Evolutionary conservation across 2,797 vertebrate species (phyloP), one percentile per base, ranked within the genome.

Genomic region (Halcyon chelicuti): DNA sequence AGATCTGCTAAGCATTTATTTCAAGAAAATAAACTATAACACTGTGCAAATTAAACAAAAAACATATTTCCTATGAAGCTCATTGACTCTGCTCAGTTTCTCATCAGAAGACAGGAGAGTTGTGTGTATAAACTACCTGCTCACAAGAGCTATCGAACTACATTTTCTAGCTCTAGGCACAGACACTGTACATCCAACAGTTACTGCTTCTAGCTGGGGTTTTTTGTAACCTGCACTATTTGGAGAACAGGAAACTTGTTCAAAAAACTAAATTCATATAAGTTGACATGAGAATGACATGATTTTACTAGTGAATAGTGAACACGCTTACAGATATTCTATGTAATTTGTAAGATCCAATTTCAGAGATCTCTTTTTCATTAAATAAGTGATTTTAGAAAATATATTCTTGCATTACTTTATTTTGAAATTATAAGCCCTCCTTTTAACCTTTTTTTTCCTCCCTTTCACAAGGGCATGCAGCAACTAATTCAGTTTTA

Each of bases 391-490:
- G 19, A 68, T 74, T 79, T 8, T 90, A 92, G 28, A 75, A 76
- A 85, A 88, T 66, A 83, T 70, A 94, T 39, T 83, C 37, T 88
- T 90, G 88, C 75, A 81, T 78, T 96, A 95, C 25, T 95, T 96
- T 91, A 86, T 60, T 96, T 93, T 71, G 35, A 96, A 96, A 97
- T 86, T 26, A 25, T 49, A 71, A 95, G 93, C 44, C 88, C 74
- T 96, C 88, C 94, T 97, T 96, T 95, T 98, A 97, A 98, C 90
- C 81, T 76, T 79, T 86, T 96, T 95, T 94, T 89, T 90, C 82
- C 85, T 91, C 80, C 92, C 92, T 78, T 97, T 96, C 89, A 97
- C 90, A 98, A 98, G 97, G 98, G 79, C 86, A 96, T 81, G 96
- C 75, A 93, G 66, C 92, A 97, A 93, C 86, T 96, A 97, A 97